Conservation (phyloP, 2,797 vertebrate genomes). For the Allobates femoralis region DNA sequence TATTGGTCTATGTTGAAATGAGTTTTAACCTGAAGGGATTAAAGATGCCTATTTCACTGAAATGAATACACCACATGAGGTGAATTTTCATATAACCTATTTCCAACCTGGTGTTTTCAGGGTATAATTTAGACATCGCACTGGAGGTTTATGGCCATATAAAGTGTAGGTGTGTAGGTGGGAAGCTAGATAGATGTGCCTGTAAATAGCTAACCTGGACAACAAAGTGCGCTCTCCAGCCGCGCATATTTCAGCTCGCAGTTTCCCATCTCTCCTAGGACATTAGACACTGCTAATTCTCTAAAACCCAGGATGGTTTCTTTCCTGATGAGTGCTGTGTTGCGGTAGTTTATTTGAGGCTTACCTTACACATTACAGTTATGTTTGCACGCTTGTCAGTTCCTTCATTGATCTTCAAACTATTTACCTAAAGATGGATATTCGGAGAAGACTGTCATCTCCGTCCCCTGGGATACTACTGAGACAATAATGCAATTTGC, state of each 20-base stretch:
- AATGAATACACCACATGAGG: slow-evolving; percentile 72
- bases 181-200: slow-evolving; percentile 70
- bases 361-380: slow-evolving; percentile 19
- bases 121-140: slow-evolving; percentile 73
- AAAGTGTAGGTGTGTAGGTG: slow-evolving; percentile 73
- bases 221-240: slow-evolving; percentile 68
- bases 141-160: slow-evolving; percentile 71
- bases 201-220: slow-evolving; percentile 72
- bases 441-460: slow-evolving; percentile 26
- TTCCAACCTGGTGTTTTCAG: slow-evolving; percentile 71
- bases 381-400: slow-evolving; percentile 15
- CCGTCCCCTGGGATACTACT: not conserved
- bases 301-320: slow-evolving; percentile 74
- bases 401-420: slow-evolving; percentile 45
- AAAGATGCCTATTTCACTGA: slow-evolving; percentile 69
- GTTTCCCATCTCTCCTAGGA: slow-evolving; percentile 75
- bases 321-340: slow-evolving; percentile 74
- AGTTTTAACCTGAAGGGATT: slow-evolving; percentile 70
- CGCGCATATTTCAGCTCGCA: slow-evolving; percentile 76
- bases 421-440: slow-evolving; percentile 50
- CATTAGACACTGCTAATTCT: slow-evolving; percentile 76
- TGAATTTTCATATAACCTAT: slow-evolving; percentile 71
- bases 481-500: slow-evolving; percentile 40
- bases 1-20: slow-evolving; percentile 75
- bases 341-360: slow-evolving; percentile 2